phyloP scores from a whole-genome alignment of 2,113 vertebrate genomes.

The Lasiurus borealis region DNA sequence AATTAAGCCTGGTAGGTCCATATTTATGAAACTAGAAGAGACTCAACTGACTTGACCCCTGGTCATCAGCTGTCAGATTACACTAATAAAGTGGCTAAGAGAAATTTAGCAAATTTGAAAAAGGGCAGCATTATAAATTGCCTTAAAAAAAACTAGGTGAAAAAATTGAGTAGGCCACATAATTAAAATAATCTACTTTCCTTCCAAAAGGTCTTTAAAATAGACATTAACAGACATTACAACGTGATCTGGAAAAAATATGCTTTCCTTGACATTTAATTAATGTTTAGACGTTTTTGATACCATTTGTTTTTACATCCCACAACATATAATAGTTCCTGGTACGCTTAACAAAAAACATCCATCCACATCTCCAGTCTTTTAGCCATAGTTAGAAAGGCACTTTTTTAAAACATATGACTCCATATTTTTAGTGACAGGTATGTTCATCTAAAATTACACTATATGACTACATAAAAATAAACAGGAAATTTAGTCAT shows the following conservation, averaged over 20 bases:
- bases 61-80: not conserved
- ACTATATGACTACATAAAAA: not conserved
- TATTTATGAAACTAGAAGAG: not conserved
- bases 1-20: not conserved
- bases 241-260: not conserved
- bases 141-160: not conserved
- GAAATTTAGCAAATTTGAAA: not conserved
- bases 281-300: not conserved
- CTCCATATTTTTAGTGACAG: not conserved
- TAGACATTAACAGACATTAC: not conserved
- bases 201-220: not conserved
- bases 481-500: not conserved
- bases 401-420: not conserved
- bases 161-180: not conserved
- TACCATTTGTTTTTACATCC: conserved; percentile 21
- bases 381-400: conserved; percentile 10
- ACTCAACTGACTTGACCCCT: not conserved
- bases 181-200: conserved; percentile 19
- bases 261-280: not conserved
- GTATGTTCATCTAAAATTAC: not conserved
- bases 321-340: not conserved
- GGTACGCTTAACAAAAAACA: not conserved
- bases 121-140: not conserved
- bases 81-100: not conserved
- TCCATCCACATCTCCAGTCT: not conserved